phyloP scores from a whole-genome alignment of 2,888 invertebrate genomes.

The Mongoloraphidia duomilia region DNA sequence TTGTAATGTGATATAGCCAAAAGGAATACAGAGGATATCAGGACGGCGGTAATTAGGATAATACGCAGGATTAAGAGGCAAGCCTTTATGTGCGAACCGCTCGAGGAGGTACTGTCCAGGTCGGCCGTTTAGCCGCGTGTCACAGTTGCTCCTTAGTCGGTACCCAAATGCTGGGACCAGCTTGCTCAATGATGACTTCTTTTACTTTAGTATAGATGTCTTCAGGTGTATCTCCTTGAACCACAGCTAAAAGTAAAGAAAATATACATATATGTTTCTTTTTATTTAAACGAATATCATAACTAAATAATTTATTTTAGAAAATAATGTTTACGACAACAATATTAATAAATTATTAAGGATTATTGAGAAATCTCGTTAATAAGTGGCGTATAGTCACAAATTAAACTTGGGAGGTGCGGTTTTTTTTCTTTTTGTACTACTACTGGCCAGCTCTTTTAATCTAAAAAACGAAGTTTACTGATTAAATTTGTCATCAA shows the following conservation, averaged over 20 bases:
- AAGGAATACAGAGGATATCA: too few species aligned
- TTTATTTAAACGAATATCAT: background rate
- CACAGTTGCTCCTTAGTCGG: constrained; percentile 91
- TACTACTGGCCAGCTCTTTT: background rate
- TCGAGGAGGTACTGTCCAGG: constrained; percentile 44
- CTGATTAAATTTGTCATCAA: too few species aligned
- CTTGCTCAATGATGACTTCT: constrained; percentile 87
- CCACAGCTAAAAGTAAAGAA: constrained; percentile 55
- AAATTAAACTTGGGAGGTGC: background rate
- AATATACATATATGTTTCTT: background rate
- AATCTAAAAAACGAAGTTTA: constrained; percentile 6
- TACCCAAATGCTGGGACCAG: constrained; percentile 94
- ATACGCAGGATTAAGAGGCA: too few species aligned
- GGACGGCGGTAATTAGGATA: too few species aligned
- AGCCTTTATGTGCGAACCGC: constrained; percentile 13
- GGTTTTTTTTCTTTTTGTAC: background rate
- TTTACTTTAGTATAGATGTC: constrained; percentile 93
- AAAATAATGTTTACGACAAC: background rate
- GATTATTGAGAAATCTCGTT: background rate
- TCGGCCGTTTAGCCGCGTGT: constrained; percentile 44
- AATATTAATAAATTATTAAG: background rate
- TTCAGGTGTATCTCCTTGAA: constrained; percentile 93
- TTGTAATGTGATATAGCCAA: too few species aligned
- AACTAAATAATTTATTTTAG: constrained; percentile 1
- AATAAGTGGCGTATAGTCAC: too few species aligned